phyloP scores from a whole-genome alignment of 1,140 invertebrate species.

The Scaptomyza montana region DNA sequence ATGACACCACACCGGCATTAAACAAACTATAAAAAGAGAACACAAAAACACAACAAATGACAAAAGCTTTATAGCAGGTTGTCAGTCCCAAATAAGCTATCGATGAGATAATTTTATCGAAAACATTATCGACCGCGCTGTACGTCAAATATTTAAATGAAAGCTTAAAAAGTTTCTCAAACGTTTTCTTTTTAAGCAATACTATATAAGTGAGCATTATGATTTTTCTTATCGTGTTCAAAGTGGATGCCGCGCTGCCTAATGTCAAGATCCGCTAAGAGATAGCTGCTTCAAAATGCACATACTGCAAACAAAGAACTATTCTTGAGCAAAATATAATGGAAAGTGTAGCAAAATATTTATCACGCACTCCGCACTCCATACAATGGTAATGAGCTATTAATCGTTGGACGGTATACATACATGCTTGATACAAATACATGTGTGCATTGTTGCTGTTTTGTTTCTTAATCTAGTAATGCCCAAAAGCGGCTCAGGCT shows the following conservation, averaged over 20 bases:
- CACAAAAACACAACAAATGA: slow-evolving; percentile 45
- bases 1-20: slow-evolving; percentile 36
- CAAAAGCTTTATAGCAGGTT: slow-evolving; percentile 14
- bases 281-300: slow-evolving; percentile 19
- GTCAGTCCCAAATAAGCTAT: slow-evolving; percentile 17
- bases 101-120: neutral
- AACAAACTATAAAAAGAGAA: slow-evolving; percentile 27
- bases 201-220: slow-evolving; percentile 35
- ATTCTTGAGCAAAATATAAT: slow-evolving; percentile 47
- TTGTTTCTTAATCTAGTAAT: slow-evolving; percentile 76
- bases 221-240: slow-evolving; percentile 11
- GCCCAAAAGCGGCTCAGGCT: slow-evolving; percentile 73
- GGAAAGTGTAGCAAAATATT: slow-evolving; percentile 81
- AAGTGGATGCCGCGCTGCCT: slow-evolving; percentile 38
- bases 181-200: neutral
- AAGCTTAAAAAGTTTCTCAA: neutral
- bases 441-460: slow-evolving; percentile 35
- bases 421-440: neutral
- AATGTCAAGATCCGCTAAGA: slow-evolving; percentile 22
- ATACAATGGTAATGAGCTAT: slow-evolving; percentile 81
- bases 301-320: slow-evolving; percentile 1
- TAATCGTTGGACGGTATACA: slow-evolving; percentile 23
- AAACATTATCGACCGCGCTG: neutral
- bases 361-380: slow-evolving; percentile 77
- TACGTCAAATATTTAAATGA: neutral